Percentiles rank a stretch among this genome's conserved stretches.
These are phyloP conservation scores for Pyrrhosoma nymphula DNA, from an alignment of 2,888 invertebrate genomes.

Conservation along the genomic window DNA sequence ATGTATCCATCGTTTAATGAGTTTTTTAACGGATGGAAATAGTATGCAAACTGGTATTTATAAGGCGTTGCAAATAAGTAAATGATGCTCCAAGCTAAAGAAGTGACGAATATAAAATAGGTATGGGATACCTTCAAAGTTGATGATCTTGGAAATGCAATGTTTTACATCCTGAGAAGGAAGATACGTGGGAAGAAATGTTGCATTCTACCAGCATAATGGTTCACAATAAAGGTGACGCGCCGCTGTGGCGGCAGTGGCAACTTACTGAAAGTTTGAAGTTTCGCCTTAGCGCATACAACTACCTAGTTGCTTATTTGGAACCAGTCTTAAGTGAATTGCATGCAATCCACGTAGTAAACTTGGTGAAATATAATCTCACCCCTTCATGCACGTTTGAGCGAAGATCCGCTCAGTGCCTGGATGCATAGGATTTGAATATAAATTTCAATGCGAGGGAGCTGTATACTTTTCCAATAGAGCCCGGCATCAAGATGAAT, in stretches of 20 bases:
- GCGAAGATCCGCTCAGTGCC: not conserved
- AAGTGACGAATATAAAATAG: too few species aligned
- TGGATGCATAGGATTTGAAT: not conserved
- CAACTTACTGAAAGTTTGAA: not conserved
- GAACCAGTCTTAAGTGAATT: not conserved
- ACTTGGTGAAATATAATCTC: not conserved
- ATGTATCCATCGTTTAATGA: too few species aligned
- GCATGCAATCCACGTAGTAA: not conserved
- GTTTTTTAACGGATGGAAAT: too few species aligned
- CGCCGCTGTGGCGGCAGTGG: not conserved
- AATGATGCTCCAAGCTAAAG: too few species aligned
- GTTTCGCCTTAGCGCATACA: not conserved
- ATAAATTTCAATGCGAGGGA: not conserved
- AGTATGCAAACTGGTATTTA: too few species aligned
- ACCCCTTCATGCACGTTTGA: not conserved
- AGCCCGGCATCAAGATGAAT: not conserved
- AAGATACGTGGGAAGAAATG: not conserved
- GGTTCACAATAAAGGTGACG: not conserved
- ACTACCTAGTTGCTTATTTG: not conserved
- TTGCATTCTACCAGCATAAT: not conserved
- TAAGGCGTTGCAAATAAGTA: too few species aligned
- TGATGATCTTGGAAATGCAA: too few species aligned
- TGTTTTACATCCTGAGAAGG: not conserved
- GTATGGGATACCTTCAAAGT: too few species aligned
- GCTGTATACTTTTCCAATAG: not conserved